A percentile compares a stretch with the other conserved stretches of the same genome.
phyloP scores from a whole-genome alignment of 2,888 invertebrate species.

The Xestia xanthographa region DNA sequence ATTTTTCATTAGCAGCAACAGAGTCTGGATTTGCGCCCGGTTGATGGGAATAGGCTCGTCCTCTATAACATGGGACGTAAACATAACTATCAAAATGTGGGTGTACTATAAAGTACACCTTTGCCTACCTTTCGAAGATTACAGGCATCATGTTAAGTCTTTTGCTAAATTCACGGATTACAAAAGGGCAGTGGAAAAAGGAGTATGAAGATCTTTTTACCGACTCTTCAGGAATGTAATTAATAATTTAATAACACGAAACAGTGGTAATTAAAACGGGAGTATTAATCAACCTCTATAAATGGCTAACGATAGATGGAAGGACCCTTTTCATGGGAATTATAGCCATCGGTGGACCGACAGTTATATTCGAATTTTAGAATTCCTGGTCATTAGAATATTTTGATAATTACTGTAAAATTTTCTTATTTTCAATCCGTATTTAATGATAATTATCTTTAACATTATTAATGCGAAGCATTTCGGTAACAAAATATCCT shows the following conservation, averaged over 20 bases:
- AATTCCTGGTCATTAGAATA: background rate
- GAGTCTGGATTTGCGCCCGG: too few species aligned
- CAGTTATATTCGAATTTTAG: background rate
- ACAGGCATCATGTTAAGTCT: background rate
- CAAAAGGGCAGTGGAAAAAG: background rate
- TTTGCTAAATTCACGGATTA: background rate
- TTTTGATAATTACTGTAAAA: conserved; percentile 24
- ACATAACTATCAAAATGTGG: too few species aligned
- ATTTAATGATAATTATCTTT: background rate
- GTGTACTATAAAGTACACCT: too few species aligned
- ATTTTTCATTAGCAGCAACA: too few species aligned
- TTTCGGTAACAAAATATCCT: background rate
- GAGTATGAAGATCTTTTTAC: background rate
- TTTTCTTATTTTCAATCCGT: background rate
- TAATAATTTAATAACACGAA: background rate
- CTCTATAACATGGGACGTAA: too few species aligned
- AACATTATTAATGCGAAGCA: background rate
- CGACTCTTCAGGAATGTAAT: background rate
- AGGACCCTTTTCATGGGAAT: conserved; percentile 30
- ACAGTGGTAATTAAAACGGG: conserved; percentile 13
- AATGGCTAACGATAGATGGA: background rate
- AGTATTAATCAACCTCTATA: conserved; percentile 17
- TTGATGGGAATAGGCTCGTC: too few species aligned
- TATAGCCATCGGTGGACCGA: conserved; percentile 9
- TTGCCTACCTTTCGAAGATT: too few species aligned